These are phyloP conservation scores for Chloroceryle inda DNA, from an alignment of 2,797 vertebrate genomes.

Conservation along the genomic window DNA sequence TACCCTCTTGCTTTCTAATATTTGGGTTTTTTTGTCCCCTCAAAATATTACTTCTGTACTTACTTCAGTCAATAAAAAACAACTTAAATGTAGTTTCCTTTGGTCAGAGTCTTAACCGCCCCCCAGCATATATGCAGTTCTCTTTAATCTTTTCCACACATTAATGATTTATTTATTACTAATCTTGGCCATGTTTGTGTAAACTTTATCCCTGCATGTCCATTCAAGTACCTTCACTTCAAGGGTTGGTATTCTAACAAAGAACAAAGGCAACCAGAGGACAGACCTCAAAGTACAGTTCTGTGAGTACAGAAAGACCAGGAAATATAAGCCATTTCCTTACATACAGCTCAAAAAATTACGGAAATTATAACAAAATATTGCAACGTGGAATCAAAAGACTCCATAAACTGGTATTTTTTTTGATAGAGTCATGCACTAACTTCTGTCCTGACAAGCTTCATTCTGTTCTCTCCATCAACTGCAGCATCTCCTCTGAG, in stretches of 20 bases:
- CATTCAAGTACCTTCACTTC: slow-evolving; percentile 43
- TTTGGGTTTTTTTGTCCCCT: slow-evolving; percentile 32
- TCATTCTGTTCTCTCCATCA: neutral
- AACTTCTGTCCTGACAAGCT: neutral
- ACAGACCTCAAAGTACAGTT: slow-evolving; percentile 66
- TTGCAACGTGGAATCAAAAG: slow-evolving; percentile 61
- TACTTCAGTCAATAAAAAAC: slow-evolving; percentile 76
- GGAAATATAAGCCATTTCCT: slow-evolving; percentile 83
- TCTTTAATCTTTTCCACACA: neutral
- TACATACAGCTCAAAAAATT: slow-evolving; percentile 61
- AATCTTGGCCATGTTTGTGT: slow-evolving; percentile 16
- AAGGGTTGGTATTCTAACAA: slow-evolving; percentile 29
- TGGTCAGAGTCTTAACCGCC: neutral
- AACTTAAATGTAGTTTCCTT: neutral
- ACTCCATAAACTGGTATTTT: neutral
- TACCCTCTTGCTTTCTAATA: slow-evolving; percentile 44
- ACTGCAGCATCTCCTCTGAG: rapidly evolving
- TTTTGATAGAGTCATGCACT: slow-evolving; percentile 7
- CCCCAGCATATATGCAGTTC: neutral
- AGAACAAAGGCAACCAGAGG: slow-evolving; percentile 66
- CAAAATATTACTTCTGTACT: slow-evolving; percentile 64
- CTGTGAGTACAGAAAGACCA: slow-evolving; percentile 71
- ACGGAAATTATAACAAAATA: slow-evolving; percentile 75
- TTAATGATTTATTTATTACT: slow-evolving; percentile 16
- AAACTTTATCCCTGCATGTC: neutral